Percentiles rank a stretch among this genome's conserved stretches.
Evolutionary conservation across 1,140 invertebrate species (phyloP).

Genomic region (Heliconius melpomene): DNA sequence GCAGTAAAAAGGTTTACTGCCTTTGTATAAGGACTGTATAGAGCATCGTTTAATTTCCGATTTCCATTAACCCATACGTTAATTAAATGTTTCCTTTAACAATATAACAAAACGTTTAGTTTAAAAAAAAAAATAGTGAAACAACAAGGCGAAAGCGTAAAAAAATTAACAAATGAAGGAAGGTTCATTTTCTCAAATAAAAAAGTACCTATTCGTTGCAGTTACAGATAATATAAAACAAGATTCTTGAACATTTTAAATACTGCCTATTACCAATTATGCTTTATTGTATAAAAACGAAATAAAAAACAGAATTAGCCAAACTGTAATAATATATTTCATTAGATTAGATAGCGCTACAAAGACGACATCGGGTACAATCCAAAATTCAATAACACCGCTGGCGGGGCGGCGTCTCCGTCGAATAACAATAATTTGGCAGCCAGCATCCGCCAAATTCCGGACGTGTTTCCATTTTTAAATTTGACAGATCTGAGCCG

Average conservation of each 20-base stretch:
- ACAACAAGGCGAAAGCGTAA: not conserved
- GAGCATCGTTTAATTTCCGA: conserved; percentile 33
- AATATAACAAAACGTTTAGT: not conserved
- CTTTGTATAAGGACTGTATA: conserved; percentile 21
- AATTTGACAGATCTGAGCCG: conserved; percentile 73
- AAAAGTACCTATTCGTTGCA: too few relatives aligned
- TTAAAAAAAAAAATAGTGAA: not conserved
- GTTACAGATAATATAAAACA: too few relatives aligned
- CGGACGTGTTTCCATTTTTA: conserved; percentile 77
- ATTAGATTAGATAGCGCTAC: conserved; percentile 65
- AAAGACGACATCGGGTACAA: conserved; percentile 65
- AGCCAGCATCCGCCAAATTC: conserved; percentile 71
- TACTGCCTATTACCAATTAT: not conserved
- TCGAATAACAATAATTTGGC: conserved; percentile 79
- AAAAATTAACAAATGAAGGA: not conserved
- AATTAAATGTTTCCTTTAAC: conserved; percentile 13
- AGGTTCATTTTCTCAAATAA: too few relatives aligned
- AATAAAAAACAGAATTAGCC: not conserved
- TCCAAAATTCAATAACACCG: conserved; percentile 76
- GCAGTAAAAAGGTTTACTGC: conserved; percentile 51
- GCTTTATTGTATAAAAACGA: not conserved
- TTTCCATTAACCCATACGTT: conserved; percentile 34
- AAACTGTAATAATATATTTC: conserved; percentile 33
- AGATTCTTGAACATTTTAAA: not conserved
- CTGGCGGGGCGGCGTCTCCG: conserved; percentile 54